phyloP scores from a whole-genome alignment of 2,888 invertebrate genomes.

The Diadromus collaris region DNA sequence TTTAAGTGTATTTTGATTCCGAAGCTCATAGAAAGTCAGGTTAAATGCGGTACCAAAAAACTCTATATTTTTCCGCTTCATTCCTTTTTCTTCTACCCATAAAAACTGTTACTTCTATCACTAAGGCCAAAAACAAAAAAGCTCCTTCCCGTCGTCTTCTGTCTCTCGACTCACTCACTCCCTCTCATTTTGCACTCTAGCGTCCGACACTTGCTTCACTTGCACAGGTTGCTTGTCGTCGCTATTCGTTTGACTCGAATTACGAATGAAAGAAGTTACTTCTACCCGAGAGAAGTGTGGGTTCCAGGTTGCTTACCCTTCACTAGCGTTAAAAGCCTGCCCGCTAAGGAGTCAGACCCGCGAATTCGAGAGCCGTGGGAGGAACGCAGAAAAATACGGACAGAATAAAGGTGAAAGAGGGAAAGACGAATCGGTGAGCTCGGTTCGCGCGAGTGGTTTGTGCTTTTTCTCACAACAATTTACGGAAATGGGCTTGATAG shows the following conservation, averaged over 20 bases:
- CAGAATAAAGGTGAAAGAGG: slow-evolving; percentile 29
- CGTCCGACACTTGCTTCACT: neutral
- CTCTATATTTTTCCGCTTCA: too few species aligned
- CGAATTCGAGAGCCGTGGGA: slow-evolving; percentile 45
- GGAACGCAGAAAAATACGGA: slow-evolving; percentile 28
- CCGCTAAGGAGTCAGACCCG: slow-evolving; percentile 48
- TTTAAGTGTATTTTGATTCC: too few species aligned
- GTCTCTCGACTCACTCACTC: too few species aligned
- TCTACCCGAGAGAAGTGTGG: slow-evolving; percentile 48
- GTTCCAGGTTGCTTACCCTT: slow-evolving; percentile 46
- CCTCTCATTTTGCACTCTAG: too few species aligned
- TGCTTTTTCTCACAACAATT: slow-evolving; percentile 74
- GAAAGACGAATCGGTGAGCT: neutral
- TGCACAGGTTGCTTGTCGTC: slow-evolving; percentile 20
- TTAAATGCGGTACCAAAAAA: too few species aligned
- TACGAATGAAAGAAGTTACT: slow-evolving; percentile 46
- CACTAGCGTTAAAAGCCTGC: slow-evolving; percentile 56
- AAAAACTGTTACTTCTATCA: too few species aligned
- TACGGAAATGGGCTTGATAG: slow-evolving; percentile 65
- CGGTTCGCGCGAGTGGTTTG: slow-evolving; percentile 60
- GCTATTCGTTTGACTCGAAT: slow-evolving; percentile 42
- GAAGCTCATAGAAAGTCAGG: too few species aligned
- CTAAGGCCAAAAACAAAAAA: too few species aligned
- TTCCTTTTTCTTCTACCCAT: too few species aligned
- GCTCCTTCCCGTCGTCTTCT: too few species aligned